These are phyloP conservation scores for Hymenopus coronatus DNA, from an alignment of 2,888 invertebrate species.

Conservation along the genomic window DNA sequence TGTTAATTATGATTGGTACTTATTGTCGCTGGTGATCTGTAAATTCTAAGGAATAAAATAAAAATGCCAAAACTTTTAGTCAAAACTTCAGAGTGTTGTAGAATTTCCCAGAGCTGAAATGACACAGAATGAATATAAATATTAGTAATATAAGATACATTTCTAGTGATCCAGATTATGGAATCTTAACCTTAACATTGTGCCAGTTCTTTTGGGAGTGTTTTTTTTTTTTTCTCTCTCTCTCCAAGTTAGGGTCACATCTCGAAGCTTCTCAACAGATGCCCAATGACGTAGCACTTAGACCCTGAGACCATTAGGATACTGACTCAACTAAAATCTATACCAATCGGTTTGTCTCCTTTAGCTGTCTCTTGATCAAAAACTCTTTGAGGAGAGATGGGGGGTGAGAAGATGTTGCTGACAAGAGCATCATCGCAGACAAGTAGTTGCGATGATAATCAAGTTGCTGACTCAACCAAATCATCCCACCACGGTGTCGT, in stretches of 20 bases:
- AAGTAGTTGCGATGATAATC: constrained; percentile 2
- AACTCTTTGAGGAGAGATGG: neutral
- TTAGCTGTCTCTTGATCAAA: neutral
- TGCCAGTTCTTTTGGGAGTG: neutral
- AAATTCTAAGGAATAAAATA: no score
- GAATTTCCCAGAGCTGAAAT: no score
- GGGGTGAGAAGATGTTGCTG: neutral
- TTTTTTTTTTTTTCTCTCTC: no score
- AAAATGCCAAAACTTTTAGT: no score
- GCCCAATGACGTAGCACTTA: neutral
- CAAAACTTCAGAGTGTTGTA: no score
- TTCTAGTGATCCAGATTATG: no score
- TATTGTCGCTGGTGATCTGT: no score
- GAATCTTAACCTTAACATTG: neutral
- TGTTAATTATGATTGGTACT: no score
- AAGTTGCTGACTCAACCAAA: constrained; percentile 23
- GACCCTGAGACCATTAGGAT: neutral
- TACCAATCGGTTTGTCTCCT: constrained; percentile 3
- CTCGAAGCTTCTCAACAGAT: neutral
- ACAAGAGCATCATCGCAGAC: neutral
- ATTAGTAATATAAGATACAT: no score
- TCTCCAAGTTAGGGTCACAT: neutral
- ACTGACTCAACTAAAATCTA: constrained; percentile 16
- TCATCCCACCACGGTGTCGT: constrained; percentile 13
- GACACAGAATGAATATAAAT: no score